Conservation (phyloP, 2,888 invertebrate species). For the Leptinotarsa rubiginosa region DNA sequence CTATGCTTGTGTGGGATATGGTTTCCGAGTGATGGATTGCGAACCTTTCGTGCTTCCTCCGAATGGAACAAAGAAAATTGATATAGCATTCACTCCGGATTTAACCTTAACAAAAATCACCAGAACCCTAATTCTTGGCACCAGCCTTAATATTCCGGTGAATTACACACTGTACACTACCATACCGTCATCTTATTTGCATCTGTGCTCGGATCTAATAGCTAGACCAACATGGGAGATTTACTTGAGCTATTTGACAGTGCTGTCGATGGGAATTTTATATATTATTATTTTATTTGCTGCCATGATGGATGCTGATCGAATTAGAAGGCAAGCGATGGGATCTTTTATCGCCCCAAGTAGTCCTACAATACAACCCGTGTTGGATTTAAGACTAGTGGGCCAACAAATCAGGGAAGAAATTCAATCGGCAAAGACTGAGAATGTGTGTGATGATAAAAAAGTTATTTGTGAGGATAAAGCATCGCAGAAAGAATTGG, state of each 20-base stretch:
- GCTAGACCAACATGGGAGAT: slow-evolving; percentile 84
- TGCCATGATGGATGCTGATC: slow-evolving; percentile 79
- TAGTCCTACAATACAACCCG: slow-evolving; percentile 70
- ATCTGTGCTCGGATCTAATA: slow-evolving; percentile 76
- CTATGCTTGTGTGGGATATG: slow-evolving; percentile 80
- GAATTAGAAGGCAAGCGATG: slow-evolving; percentile 71
- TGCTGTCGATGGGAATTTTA: slow-evolving; percentile 73
- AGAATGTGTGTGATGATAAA: slow-evolving; percentile 51
- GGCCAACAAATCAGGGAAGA: slow-evolving; percentile 66
- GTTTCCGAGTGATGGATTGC: slow-evolving; percentile 82
- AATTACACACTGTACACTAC: slow-evolving; percentile 79
- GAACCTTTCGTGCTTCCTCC: slow-evolving; percentile 77
- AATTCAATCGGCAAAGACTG: slow-evolving; percentile 55
- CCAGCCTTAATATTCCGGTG: slow-evolving; percentile 72
- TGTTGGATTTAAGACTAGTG: slow-evolving; percentile 73
- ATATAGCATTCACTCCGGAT: slow-evolving; percentile 90
- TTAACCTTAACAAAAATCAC: slow-evolving; percentile 83
- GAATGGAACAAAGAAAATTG: slow-evolving; percentile 81
- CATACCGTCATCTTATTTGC: slow-evolving; percentile 73
- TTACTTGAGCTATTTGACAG: slow-evolving; percentile 73
- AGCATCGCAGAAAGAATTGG: slow-evolving; percentile 35
- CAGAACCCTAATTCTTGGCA: slow-evolving; percentile 72
- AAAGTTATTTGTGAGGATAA: slow-evolving; percentile 40
- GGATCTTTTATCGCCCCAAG: slow-evolving; percentile 66
- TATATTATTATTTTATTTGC: slow-evolving; percentile 73